phyloP scores from a whole-genome alignment of 1,140 invertebrate species.

The Orchesella cincta region DNA sequence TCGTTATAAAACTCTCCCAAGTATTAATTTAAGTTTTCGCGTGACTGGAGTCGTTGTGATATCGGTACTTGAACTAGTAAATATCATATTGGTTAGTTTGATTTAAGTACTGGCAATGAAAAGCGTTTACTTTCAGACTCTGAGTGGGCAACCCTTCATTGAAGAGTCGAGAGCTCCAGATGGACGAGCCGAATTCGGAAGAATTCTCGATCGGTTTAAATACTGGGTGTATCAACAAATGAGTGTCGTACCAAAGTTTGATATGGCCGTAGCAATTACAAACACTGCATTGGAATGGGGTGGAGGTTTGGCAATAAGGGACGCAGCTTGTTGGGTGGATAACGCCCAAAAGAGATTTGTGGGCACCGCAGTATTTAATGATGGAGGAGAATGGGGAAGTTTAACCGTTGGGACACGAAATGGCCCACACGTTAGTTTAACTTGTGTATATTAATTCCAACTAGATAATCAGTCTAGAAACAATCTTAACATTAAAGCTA shows the following conservation, averaged over 20 bases:
- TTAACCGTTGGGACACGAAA: slow-evolving; percentile 33
- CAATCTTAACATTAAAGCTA: background rate
- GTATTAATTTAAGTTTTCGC: slow-evolving; percentile 14
- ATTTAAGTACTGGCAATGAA: background rate
- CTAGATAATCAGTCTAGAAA: background rate
- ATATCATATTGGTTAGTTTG: background rate
- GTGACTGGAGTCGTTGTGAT: slow-evolving; percentile 8
- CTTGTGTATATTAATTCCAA: background rate
- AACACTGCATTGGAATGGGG: slow-evolving; percentile 30
- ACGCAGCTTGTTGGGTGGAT: slow-evolving; percentile 28
- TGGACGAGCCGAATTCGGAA: slow-evolving; percentile 30
- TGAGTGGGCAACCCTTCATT: slow-evolving; percentile 35
- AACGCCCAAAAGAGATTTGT: too few relatives aligned
- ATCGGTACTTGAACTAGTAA: slow-evolving; percentile 3
- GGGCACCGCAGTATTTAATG: slow-evolving; percentile 22
- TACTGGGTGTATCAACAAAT: slow-evolving; percentile 31
- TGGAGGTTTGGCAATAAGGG: slow-evolving; percentile 32
- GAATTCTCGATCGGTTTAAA: slow-evolving; percentile 12
- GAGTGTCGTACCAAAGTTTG: background rate
- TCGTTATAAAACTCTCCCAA: slow-evolving; percentile 31
- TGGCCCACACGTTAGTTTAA: slow-evolving; percentile 32
- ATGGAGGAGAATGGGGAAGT: slow-evolving; percentile 29
- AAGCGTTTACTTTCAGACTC: background rate
- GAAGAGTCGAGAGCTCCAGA: slow-evolving; percentile 32
- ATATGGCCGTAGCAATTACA: slow-evolving; percentile 32